These are phyloP conservation scores for Anguilla anguilla DNA, from an alignment of 2,797 vertebrate species.

Conservation along the genomic window DNA sequence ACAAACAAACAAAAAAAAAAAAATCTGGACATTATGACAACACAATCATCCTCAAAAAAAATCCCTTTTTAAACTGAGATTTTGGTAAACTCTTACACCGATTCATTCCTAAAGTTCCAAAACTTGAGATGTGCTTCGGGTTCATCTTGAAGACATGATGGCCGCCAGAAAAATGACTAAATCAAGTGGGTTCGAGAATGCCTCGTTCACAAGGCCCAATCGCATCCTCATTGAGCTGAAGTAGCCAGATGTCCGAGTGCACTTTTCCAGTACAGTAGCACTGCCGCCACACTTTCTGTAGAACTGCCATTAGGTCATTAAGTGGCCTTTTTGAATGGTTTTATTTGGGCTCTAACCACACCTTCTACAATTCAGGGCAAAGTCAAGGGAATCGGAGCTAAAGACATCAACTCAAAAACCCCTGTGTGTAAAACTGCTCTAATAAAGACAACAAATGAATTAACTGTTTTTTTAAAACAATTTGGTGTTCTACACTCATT, in stretches of 20 bases:
- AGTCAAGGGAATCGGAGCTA: background rate
- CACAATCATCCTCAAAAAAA: background rate
- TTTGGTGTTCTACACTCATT: background rate
- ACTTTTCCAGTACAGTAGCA: background rate
- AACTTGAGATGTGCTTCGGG: background rate
- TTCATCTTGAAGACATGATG: background rate
- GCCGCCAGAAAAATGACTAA: background rate
- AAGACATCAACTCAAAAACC: background rate
- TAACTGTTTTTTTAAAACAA: background rate
- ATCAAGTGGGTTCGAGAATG: background rate
- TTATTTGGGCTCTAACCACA: background rate
- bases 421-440: background rate
- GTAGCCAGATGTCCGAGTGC: background rate
- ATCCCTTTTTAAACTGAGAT: background rate
- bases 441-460: background rate
- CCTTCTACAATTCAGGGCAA: background rate
- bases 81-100: background rate
- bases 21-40: background rate
- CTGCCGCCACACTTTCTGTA: background rate
- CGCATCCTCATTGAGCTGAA: background rate
- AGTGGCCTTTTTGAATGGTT: background rate
- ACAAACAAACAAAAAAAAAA: conserved; percentile 10
- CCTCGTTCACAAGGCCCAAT: background rate
- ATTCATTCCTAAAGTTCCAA: background rate
- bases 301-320: background rate